These are phyloP conservation scores for Drosophila pseudoananassae DNA, from an alignment of 1,140 invertebrate genomes.

Conservation along the genomic window DNA sequence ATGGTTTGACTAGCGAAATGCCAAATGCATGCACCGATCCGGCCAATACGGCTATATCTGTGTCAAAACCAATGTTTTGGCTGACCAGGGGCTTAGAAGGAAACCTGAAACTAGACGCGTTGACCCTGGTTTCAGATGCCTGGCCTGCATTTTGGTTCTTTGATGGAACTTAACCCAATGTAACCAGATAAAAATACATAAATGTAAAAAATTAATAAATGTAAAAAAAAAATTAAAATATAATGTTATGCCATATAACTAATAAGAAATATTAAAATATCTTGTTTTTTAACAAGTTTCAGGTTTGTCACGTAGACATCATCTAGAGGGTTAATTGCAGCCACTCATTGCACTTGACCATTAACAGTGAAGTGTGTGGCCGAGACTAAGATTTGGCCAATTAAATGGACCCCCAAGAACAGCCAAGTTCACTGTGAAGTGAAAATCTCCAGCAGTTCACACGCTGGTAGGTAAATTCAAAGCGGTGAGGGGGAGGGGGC, in stretches of 20 bases:
- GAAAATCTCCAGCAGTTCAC: constrained; percentile 25
- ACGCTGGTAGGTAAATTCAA: constrained; percentile 19
- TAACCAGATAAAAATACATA: no score
- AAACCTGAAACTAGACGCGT: constrained; percentile 72
- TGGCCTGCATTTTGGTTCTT: constrained; percentile 64
- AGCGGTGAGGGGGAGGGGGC: neutral
- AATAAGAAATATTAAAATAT: neutral
- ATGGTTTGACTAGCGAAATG: constrained; percentile 62
- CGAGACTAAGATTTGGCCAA: constrained; percentile 33
- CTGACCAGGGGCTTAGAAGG: constrained; percentile 58
- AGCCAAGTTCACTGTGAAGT: constrained; percentile 30
- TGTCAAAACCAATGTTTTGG: constrained; percentile 66
- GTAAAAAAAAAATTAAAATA: no score
- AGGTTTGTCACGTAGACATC: neutral
- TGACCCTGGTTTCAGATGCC: constrained; percentile 42
- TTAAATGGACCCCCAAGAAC: constrained; percentile 37
- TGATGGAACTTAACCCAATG: constrained; percentile 29
- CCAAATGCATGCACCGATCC: constrained; percentile 65
- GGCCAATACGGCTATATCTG: constrained; percentile 63
- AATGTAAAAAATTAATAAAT: no score
- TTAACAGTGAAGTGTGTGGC: constrained; percentile 54
- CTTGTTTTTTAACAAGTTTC: no score
- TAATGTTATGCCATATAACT: neutral
- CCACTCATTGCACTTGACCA: constrained; percentile 67
- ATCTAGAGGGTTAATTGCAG: constrained; percentile 40